A percentile compares a stretch with the other conserved stretches of the same genome.
Evolutionary conservation across 1,140 invertebrate genomes (phyloP).

Genomic region (Maconellicoccus hirsutus): DNA sequence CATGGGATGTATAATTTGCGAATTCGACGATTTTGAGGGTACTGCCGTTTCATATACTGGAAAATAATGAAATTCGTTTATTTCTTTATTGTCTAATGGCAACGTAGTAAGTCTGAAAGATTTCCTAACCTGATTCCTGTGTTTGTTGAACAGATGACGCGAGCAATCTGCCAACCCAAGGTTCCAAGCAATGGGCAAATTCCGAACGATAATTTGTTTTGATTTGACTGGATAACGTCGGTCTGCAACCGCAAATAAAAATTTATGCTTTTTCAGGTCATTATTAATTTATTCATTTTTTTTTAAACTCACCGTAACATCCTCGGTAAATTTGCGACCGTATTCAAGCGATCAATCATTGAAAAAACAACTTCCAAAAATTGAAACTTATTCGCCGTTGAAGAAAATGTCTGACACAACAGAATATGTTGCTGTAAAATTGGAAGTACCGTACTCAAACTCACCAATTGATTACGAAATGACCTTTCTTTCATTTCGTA

Average conservation of each 20-base stretch:
- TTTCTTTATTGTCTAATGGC: no score
- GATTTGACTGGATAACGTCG: constrained; percentile 44
- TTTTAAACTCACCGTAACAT: constrained; percentile 41
- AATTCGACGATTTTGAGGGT: background rate
- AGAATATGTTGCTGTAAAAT: constrained; percentile 53
- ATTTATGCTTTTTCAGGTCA: background rate
- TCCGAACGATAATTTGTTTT: constrained; percentile 51
- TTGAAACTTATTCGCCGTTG: constrained; percentile 55
- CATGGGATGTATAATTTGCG: background rate
- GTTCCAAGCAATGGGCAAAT: constrained; percentile 49
- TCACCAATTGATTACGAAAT: constrained; percentile 46
- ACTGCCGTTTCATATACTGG: background rate
- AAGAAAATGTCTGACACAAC: constrained; percentile 53
- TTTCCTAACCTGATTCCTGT: background rate
- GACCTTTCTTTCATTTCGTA: constrained; percentile 53
- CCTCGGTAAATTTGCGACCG: constrained; percentile 53
- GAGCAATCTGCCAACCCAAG: constrained; percentile 40
- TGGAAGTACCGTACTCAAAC: constrained; percentile 47
- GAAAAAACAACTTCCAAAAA: constrained; percentile 55
- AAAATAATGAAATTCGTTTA: no score
- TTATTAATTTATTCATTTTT: background rate
- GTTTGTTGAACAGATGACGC: constrained; percentile 8
- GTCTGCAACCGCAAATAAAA: constrained; percentile 34
- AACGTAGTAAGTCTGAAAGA: no score
- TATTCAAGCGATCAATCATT: constrained; percentile 49